Percentiles rank a stretch among this genome's conserved stretches.
Conservation (phyloP, 2,797 vertebrate species). For the Gambusia yucatana region DNA sequence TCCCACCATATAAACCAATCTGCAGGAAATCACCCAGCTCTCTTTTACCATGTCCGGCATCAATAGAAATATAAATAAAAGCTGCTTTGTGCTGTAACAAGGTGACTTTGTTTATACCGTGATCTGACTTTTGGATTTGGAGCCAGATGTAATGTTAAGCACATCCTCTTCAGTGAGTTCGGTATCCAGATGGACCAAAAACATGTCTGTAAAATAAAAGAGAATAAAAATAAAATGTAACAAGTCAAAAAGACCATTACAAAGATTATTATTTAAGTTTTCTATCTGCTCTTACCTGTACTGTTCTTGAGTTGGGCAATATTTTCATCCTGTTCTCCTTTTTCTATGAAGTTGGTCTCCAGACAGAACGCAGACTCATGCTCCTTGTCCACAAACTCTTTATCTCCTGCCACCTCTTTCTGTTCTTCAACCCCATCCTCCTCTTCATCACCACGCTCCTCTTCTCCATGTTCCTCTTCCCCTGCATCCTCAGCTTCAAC, state of each 20-base stretch:
- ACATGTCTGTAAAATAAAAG: slow-evolving; percentile 82
- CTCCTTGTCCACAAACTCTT: slow-evolving; percentile 87
- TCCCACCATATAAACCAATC: neutral
- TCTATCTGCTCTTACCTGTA: slow-evolving; percentile 45
- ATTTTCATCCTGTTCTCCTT: slow-evolving; percentile 50
- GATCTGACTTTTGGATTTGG: slow-evolving; percentile 80
- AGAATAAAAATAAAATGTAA: neutral
- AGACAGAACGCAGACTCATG: slow-evolving; percentile 90
- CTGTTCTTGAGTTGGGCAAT: slow-evolving; percentile 11
- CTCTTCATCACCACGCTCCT: slow-evolving; percentile 37
- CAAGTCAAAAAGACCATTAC: neutral
- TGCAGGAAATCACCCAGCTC: neutral
- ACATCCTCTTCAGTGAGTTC: slow-evolving; percentile 89
- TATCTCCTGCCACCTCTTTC: slow-evolving; percentile 41
- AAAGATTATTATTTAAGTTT: neutral
- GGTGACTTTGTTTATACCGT: slow-evolving; percentile 78
- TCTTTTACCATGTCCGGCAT: neutral
- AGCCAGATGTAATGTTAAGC: slow-evolving; percentile 75
- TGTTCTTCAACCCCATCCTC: slow-evolving; percentile 32
- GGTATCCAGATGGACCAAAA: slow-evolving; percentile 84
- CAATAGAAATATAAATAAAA: neutral
- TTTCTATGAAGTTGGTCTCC: slow-evolving; percentile 87
- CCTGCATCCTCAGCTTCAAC: slow-evolving; percentile 34
- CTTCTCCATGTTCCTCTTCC: slow-evolving; percentile 46
- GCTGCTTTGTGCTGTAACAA: neutral